Evolutionary conservation across 2,888 invertebrate species (phyloP).

Genomic region (Norana najaformis): DNA sequence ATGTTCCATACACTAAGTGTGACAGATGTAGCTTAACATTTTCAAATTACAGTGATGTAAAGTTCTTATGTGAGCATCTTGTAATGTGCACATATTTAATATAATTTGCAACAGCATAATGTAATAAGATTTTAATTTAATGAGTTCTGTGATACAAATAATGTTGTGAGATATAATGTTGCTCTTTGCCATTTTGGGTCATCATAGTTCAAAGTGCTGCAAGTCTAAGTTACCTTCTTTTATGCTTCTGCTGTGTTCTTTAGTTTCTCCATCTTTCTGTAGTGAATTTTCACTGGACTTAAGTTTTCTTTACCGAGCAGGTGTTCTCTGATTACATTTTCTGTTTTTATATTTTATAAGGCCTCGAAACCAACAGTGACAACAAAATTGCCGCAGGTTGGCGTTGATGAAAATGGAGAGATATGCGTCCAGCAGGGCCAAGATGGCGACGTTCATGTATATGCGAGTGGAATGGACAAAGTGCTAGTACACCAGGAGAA

Average conservation of each 20-base stretch:
- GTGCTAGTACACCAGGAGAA: constrained; percentile 50
- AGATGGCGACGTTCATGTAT: constrained; percentile 56
- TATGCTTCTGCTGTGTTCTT: background rate
- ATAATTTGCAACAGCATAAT: no score
- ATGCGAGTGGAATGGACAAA: constrained; percentile 53
- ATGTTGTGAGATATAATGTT: no score
- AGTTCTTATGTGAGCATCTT: background rate
- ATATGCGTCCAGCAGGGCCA: constrained; percentile 48
- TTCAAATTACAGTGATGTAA: background rate
- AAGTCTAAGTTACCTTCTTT: no score
- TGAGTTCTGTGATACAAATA: no score
- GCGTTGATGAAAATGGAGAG: constrained; percentile 48
- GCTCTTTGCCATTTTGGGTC: no score
- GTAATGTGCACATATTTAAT: background rate
- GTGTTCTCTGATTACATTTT: background rate
- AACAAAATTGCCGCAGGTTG: constrained; percentile 51
- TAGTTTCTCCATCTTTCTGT: background rate
- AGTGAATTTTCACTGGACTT: background rate
- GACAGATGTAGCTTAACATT: background rate
- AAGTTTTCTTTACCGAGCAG: background rate
- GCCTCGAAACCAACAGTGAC: constrained; percentile 37
- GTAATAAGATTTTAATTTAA: no score
- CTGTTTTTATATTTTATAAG: background rate
- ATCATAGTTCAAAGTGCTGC: no score
- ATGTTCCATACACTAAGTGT: no score